Percentiles rank a stretch among this genome's conserved stretches.
Conservation (phyloP, 2,113 vertebrate genomes). For the Aspidoscelis tigris region DNA sequence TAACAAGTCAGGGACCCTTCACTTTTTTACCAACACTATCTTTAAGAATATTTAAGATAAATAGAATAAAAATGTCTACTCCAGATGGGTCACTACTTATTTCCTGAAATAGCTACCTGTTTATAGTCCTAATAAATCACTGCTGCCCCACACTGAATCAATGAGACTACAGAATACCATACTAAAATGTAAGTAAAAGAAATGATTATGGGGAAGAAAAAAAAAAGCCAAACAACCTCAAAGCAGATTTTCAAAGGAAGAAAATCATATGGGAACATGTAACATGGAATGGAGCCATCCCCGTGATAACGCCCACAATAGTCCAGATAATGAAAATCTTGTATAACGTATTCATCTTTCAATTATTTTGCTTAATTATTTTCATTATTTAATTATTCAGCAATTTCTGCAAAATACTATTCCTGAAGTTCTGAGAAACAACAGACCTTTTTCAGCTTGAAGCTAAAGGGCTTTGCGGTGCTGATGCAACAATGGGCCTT, state of each 20-base stretch:
- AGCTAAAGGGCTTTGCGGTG: not conserved
- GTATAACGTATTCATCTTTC: not conserved
- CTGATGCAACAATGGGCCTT: not conserved
- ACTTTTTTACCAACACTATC: slow-evolving; percentile 1
- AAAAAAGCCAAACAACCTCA: not conserved
- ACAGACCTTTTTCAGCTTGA: not conserved
- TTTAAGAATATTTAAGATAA: not conserved
- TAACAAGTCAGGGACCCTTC: not conserved
- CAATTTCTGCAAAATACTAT: not conserved
- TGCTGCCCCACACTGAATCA: not conserved
- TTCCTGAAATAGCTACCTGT: not conserved
- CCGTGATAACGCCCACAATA: too few relatives aligned
- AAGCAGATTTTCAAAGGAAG: not conserved
- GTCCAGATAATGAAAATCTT: not conserved
- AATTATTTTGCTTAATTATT: not conserved
- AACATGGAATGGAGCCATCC: not conserved
- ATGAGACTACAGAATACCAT: not conserved
- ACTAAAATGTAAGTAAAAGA: not conserved
- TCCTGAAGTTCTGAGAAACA: not conserved
- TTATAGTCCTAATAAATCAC: slow-evolving; percentile 17
- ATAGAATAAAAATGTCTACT: not conserved
- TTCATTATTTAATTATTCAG: not conserved
- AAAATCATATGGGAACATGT: not conserved
- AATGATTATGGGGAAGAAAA: not conserved
- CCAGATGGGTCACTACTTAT: not conserved